phyloP scores from a whole-genome alignment of 2,888 invertebrate genomes.

The Drosophila nr. perissopoda region DNA sequence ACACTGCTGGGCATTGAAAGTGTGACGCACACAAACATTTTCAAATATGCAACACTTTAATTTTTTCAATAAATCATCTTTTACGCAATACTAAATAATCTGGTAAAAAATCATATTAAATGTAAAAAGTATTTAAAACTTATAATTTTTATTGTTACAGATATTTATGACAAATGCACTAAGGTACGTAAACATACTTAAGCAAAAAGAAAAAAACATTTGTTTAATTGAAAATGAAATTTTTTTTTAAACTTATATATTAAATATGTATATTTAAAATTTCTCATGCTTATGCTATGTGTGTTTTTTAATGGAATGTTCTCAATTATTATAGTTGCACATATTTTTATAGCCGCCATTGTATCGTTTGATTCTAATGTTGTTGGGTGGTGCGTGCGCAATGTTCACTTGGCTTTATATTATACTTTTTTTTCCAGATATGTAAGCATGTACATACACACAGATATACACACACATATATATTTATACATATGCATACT shows the following conservation, averaged over 20 bases:
- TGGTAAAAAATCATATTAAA: background rate
- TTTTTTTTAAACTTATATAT: background rate
- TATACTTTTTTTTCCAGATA: background rate
- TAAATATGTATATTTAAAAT: background rate
- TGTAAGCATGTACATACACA: background rate
- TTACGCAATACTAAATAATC: background rate
- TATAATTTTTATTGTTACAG: background rate
- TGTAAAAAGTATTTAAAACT: background rate
- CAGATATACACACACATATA: background rate
- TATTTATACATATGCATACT: background rate
- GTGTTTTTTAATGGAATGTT: background rate
- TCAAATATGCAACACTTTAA: background rate
- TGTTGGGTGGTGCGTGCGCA: constrained; percentile 65
- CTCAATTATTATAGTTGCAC: background rate
- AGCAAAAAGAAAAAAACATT: background rate
- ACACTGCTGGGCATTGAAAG: constrained; percentile 45
- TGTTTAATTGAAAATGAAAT: background rate
- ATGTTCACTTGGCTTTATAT: constrained; percentile 22
- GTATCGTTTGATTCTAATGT: constrained; percentile 15
- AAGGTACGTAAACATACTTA: background rate
- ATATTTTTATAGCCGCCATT: constrained; percentile 16
- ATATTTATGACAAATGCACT: background rate
- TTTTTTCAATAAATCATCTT: background rate
- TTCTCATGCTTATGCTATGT: background rate
- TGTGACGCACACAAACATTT: background rate